These are phyloP conservation scores for Apogon hyalosoma DNA, from an alignment of 2,797 vertebrate species.

Conservation along the genomic window DNA sequence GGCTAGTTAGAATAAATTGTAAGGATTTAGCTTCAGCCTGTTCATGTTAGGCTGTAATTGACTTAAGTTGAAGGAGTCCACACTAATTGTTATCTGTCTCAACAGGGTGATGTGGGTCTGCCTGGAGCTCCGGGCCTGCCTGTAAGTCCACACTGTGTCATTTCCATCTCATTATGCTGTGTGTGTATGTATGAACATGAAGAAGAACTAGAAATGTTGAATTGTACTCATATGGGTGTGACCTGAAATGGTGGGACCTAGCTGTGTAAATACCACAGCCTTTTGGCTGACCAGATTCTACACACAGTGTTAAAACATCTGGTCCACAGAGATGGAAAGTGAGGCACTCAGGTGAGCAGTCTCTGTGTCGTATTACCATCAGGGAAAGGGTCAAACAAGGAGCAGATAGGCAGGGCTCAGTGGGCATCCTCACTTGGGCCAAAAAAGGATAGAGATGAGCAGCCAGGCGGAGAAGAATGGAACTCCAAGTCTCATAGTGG, in stretches of 20 bases:
- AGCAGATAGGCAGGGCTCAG: slow-evolving; percentile 69
- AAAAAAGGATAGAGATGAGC: slow-evolving; percentile 64
- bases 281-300: slow-evolving; percentile 37
- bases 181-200: slow-evolving; percentile 21
- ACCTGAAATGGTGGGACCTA: slow-evolving; percentile 40
- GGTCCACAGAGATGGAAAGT: slow-evolving; percentile 58
- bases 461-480: slow-evolving; percentile 58
- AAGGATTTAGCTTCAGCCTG: slow-evolving; percentile 20
- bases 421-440: slow-evolving; percentile 50
- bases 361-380: slow-evolving; percentile 65
- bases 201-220: slow-evolving; percentile 23
- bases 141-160: slow-evolving; percentile 84
- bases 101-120: slow-evolving; percentile 88
- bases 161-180: slow-evolving; percentile 57
- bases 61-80: slow-evolving; percentile 15
- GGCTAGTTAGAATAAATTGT: slow-evolving; percentile 17
- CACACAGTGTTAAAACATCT: slow-evolving; percentile 47
- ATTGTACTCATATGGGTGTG: slow-evolving; percentile 22
- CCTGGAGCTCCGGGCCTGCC: slow-evolving; percentile 83
- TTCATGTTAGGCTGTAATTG: slow-evolving; percentile 9
- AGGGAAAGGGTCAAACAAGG: slow-evolving; percentile 63
- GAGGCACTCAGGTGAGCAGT: slow-evolving; percentile 64
- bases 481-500: slow-evolving; percentile 27
- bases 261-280: slow-evolving; percentile 60
- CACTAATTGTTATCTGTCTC: slow-evolving; percentile 57